A percentile compares a stretch with the other conserved stretches of the same genome.
Conservation (phyloP, 2,888 invertebrate species). For the Odontocolon sp. region DNA sequence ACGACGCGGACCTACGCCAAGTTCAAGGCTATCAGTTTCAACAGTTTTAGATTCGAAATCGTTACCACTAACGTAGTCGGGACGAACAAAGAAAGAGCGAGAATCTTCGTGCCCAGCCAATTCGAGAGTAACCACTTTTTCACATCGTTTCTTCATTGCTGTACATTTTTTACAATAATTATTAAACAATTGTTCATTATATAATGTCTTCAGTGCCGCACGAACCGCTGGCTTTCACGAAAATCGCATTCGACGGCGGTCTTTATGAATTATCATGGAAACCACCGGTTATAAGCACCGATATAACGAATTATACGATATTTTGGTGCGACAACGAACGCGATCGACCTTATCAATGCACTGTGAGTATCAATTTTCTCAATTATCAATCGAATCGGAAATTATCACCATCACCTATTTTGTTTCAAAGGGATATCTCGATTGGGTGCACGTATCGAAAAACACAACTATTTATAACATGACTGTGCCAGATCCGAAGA, state of each 20-base stretch:
- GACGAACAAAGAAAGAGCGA: slow-evolving; percentile 83
- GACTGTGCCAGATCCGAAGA: slow-evolving; percentile 83
- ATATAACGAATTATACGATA: slow-evolving; percentile 88
- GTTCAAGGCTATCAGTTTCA: slow-evolving; percentile 82
- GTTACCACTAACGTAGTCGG: slow-evolving; percentile 85
- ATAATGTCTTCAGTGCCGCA: slow-evolving; percentile 79
- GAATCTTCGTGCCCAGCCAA: slow-evolving; percentile 84
- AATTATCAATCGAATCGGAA: not conserved
- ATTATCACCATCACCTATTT: not conserved
- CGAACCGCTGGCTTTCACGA: slow-evolving; percentile 85
- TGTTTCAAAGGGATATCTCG: slow-evolving; percentile 82
- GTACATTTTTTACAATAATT: too few species aligned
- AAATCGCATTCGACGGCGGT: slow-evolving; percentile 87
- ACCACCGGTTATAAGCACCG: slow-evolving; percentile 82
- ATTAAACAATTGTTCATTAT: too few species aligned
- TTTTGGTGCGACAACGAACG: slow-evolving; percentile 88
- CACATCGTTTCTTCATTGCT: too few species aligned
- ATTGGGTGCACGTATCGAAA: slow-evolving; percentile 83
- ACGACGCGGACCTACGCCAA: slow-evolving; percentile 84
- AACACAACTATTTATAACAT: slow-evolving; percentile 83
- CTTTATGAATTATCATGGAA: slow-evolving; percentile 90
- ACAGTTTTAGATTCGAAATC: slow-evolving; percentile 83
- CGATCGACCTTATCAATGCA: slow-evolving; percentile 84
- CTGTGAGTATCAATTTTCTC: slow-evolving; percentile 68
- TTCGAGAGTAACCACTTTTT: slow-evolving; percentile 81